Evolutionary conservation across 92 coral and sea anemone genomes (phyloP), one percentile per base, ranked within the genome.

Genomic region (Isaurus tuberculatus): DNA sequence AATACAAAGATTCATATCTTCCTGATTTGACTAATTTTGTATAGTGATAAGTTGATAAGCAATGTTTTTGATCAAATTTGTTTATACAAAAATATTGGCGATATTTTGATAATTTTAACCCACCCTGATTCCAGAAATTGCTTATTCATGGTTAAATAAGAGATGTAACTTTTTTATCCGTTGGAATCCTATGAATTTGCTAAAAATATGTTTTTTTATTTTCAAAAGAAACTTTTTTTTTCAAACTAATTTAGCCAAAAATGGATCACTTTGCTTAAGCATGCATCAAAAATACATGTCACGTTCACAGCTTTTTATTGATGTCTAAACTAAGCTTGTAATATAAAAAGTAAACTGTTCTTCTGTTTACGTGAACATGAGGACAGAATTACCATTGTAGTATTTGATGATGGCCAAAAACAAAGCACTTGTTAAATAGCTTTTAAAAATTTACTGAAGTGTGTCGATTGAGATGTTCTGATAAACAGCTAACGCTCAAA

Each of bases 111-210:
- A 22, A 68, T 6, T 8, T 34, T 25, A 34, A 17, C 22, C 73
- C 73, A 34, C 73, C 73, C 46, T n/a, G 2, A 34, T 68, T 68
- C 73, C 73, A 68, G 73, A 13, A n/a, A 33, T 19, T 4, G 43
- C 17, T 68, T 22, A 31, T 0, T 17, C 28, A 7, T 13, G 9
- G 40, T 20, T 17, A 33, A 68, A 68, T 15, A 36, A 70, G 19
- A 40, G 53, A 11, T 23, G 28, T 40, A 70, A 70, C 31, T 37
- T 19, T 40, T 70, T n/a, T n/a, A 36, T 4, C 5, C 3, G n/a
- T 4, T 36, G 32, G 30, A 40, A 42, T 5, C 20, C 57, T 7
- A 19, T 9, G 2, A 70, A 20, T 23, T 40, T 20, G 14, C 23
- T 40, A 37, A 55, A 37, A 37, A n/a, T n/a, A n/a, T n/a, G n/a